Percentiles rank a stretch among this genome's conserved stretches.
These are phyloP conservation scores for Odontamblyopus rebecca DNA, from an alignment of 2,797 vertebrate species.

Conservation along the genomic window DNA sequence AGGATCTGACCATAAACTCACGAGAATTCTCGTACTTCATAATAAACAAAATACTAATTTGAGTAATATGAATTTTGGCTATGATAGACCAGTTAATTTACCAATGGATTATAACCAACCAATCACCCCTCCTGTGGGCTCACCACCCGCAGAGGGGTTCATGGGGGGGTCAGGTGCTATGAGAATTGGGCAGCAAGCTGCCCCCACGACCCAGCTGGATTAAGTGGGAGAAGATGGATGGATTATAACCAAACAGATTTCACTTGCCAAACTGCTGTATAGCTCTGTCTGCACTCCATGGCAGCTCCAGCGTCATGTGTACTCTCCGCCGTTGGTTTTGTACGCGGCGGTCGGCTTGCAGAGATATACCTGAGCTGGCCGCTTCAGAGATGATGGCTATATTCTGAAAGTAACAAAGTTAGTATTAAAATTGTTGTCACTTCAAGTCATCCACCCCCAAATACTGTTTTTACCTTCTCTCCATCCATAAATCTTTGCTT, in stretches of 20 bases:
- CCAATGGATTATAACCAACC: too few relatives aligned
- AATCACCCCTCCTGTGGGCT: too few relatives aligned
- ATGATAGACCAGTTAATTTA: not conserved
- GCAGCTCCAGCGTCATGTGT: conserved; percentile 97
- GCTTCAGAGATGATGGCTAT: conserved; percentile 99
- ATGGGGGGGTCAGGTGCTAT: too few relatives aligned
- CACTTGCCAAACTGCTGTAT: conserved; percentile 96
- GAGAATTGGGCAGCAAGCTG: too few relatives aligned
- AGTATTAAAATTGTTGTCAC: not conserved
- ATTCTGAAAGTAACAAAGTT: conserved; percentile 75
- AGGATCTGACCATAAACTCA: too few relatives aligned
- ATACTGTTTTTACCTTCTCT: conserved; percentile 85
- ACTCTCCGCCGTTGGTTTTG: conserved; percentile 95
- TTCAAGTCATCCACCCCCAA: not conserved
- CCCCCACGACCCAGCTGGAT: too few relatives aligned
- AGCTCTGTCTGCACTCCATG: conserved; percentile 96
- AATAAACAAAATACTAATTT: too few relatives aligned
- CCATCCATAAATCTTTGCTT: conserved; percentile 99
- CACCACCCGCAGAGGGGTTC: too few relatives aligned
- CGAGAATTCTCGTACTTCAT: too few relatives aligned
- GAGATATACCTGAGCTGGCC: conserved; percentile 96
- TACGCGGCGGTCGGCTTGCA: conserved; percentile 95
- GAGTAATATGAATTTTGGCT: too few relatives aligned
- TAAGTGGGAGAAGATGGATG: too few relatives aligned
- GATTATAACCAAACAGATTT: not conserved